These are phyloP conservation scores for Latrodectus geometricus DNA, from an alignment of 1,140 invertebrate species.

Conservation along the genomic window DNA sequence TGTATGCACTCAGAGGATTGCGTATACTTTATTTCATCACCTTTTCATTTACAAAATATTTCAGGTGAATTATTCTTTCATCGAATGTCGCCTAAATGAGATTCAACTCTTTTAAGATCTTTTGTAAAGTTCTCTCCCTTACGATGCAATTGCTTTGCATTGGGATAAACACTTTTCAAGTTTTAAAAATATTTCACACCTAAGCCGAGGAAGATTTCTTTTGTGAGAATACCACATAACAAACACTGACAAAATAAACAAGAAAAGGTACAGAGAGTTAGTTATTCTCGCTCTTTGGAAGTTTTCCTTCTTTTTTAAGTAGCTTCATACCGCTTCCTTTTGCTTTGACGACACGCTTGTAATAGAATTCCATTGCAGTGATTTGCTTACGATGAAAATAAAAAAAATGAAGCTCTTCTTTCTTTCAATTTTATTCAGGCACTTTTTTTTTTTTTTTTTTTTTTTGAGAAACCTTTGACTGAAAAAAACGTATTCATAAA, in stretches of 20 bases:
- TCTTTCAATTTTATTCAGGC: conserved; percentile 1
- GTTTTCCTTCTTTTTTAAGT: background rate
- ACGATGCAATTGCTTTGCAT: background rate
- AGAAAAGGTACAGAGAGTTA: background rate
- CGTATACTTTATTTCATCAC: too few species aligned
- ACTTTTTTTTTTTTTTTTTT: conserved; percentile 1
- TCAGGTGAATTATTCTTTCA: conserved; percentile 38
- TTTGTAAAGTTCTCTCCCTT: conserved; percentile 30
- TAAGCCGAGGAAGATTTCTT: conserved; percentile 7
- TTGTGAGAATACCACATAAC: conserved; percentile 35
- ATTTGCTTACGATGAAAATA: conserved; percentile 35
- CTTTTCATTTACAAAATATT: background rate
- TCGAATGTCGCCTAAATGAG: conserved; percentile 49
- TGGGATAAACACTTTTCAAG: conserved; percentile 31
- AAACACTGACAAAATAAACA: conserved; percentile 44
- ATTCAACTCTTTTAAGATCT: conserved; percentile 29
- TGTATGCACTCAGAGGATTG: too few species aligned
- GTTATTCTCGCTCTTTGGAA: background rate
- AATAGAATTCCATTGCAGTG: background rate
- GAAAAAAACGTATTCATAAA: background rate
- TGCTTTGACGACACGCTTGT: conserved; percentile 20
- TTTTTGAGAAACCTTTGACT: background rate
- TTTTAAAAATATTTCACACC: conserved; percentile 37
- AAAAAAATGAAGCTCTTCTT: background rate
- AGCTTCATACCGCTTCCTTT: background rate